A percentile compares a stretch with the other conserved stretches of the same genome.
phyloP scores from a whole-genome alignment of 2,888 invertebrate species.

The Coenonympha arcania region DNA sequence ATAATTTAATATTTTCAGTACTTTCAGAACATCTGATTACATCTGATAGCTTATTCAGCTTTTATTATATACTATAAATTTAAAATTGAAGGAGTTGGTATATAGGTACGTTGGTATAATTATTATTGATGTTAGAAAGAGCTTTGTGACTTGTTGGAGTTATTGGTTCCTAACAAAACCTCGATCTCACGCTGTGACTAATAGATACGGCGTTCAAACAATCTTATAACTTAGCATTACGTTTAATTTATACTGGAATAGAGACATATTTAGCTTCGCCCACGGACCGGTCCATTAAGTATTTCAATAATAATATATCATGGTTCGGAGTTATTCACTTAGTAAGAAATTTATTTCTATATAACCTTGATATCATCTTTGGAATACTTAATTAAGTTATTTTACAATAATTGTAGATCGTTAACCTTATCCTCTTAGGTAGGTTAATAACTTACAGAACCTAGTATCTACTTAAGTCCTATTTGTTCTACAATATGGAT shows the following conservation, averaged over 20 bases:
- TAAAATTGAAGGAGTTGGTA: not conserved
- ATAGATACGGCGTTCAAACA: constrained; percentile 42
- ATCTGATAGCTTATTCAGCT: not conserved
- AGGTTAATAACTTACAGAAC: not conserved
- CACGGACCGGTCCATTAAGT: constrained; percentile 36
- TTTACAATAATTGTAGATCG: not conserved
- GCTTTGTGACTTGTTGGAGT: constrained; percentile 12
- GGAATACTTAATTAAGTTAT: constrained; percentile 5
- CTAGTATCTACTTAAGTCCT: not conserved
- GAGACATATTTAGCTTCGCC: constrained; percentile 60
- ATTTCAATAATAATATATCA: constrained; percentile 36
- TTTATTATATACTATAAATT: not conserved
- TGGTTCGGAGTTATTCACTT: constrained; percentile 42
- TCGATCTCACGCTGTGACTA: constrained; percentile 63
- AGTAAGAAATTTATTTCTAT: constrained; percentile 47
- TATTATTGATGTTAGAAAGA: constrained; percentile 15
- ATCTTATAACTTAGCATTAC: constrained; percentile 53
- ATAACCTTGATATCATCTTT: constrained; percentile 3
- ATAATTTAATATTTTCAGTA: constrained; percentile 30
- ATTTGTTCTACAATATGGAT: not conserved
- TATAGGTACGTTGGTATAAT: not conserved
- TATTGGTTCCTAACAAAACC: constrained; percentile 20
- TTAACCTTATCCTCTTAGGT: not conserved
- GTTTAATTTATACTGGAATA: constrained; percentile 61
- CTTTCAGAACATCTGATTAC: not conserved